Percentiles rank a stretch among this genome's conserved stretches.
Evolutionary conservation across 2,797 vertebrate genomes (phyloP).

Genomic region (Selene dorsalis): DNA sequence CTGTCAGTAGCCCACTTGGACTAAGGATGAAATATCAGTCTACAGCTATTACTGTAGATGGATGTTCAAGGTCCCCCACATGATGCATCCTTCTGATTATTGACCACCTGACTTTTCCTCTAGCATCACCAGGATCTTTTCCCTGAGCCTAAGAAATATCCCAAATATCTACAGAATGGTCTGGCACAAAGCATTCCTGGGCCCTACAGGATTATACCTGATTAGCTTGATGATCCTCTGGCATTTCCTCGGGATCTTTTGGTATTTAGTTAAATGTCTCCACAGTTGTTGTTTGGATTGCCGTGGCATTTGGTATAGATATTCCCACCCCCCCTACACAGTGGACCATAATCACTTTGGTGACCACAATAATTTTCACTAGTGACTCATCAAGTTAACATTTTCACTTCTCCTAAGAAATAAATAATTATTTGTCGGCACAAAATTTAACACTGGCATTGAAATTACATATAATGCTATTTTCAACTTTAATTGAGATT

Average conservation of each 20-base stretch:
- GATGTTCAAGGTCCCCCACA: background rate
- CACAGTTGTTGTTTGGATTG: background rate
- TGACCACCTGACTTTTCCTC: background rate
- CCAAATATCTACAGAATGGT: background rate
- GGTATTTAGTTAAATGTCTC: background rate
- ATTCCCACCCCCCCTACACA: no score
- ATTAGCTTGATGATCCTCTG: background rate
- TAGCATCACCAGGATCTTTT: background rate
- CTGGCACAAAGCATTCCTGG: background rate
- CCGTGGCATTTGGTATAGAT: background rate
- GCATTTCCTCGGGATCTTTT: background rate
- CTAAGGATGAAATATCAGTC: background rate
- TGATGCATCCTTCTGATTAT: background rate
- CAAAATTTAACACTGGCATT: background rate
- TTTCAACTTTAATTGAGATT: no score
- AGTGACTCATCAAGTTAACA: background rate
- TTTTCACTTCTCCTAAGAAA: background rate
- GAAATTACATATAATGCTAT: no score
- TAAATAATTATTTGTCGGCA: background rate
- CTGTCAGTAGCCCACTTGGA: background rate
- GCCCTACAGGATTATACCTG: background rate
- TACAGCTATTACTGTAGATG: background rate
- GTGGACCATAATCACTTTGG: background rate
- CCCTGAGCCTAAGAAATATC: background rate
- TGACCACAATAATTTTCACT: background rate